phyloP scores from a whole-genome alignment of 2,888 invertebrate genomes.

The Drosophila subquinaria region DNA sequence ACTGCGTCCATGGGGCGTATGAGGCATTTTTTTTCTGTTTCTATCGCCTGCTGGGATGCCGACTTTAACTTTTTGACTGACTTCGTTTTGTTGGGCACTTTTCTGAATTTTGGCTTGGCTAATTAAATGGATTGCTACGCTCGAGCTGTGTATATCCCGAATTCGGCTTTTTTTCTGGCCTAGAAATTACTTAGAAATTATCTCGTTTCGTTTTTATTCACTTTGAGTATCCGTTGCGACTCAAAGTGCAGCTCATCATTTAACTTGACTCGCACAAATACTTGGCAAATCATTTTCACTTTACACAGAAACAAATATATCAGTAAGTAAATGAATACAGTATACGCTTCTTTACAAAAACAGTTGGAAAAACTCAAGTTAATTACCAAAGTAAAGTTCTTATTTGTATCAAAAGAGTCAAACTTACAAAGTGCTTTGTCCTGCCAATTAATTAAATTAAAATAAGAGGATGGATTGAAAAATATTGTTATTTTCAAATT shows the following conservation, averaged over 20 bases:
- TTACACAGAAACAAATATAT: conserved; percentile 9
- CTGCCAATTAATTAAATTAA: not conserved
- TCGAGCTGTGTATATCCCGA: conserved; percentile 25
- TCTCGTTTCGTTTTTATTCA: conserved; percentile 24
- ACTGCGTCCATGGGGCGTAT: conserved; percentile 52
- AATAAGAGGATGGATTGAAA: not conserved
- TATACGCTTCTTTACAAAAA: not conserved
- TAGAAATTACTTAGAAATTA: conserved; percentile 36
- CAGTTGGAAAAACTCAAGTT: conserved; percentile 1
- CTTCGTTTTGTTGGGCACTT: conserved; percentile 20
- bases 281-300: conserved; percentile 18
- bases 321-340: not conserved
- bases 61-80: conserved; percentile 32
- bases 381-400: not conserved
- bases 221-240: conserved; percentile 24
- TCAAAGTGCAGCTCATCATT: conserved; percentile 39
- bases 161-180: not conserved
- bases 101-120: conserved; percentile 33
- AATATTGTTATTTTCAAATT: not conserved
- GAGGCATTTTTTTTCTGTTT: conserved; percentile 39
- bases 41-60: conserved; percentile 20
- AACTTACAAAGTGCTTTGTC: not conserved
- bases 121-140: conserved; percentile 75
- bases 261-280: conserved; percentile 26
- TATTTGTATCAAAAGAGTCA: not conserved